phyloP scores from a whole-genome alignment of 1,140 invertebrate genomes.

The Cylas formicarius region DNA sequence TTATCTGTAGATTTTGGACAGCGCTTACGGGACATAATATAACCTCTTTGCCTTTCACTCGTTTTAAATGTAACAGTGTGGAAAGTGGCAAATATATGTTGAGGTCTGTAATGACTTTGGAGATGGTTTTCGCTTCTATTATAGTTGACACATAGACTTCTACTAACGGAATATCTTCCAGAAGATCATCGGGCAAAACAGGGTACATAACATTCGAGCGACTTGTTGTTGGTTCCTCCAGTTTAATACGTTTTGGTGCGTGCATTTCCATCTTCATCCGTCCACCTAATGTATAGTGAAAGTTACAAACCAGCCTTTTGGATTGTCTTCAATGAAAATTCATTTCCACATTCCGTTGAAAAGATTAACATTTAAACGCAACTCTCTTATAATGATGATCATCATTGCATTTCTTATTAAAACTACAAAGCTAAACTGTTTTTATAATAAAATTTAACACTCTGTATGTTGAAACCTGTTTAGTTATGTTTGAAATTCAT shows the following conservation, averaged over 20 bases:
- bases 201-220: conserved; percentile 29
- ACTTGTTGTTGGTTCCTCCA: conserved; percentile 11
- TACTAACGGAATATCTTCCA: conserved; percentile 45
- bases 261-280: conserved; percentile 4
- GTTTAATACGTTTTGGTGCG: conserved; percentile 26
- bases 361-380: not conserved
- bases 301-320: too few species aligned
- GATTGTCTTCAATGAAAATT: conserved; percentile 10
- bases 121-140: conserved; percentile 54
- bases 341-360: not conserved
- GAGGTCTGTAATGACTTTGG: conserved; percentile 52
- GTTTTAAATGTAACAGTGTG: conserved; percentile 63
- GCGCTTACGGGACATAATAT: conserved; percentile 47
- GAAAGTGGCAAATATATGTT: conserved; percentile 51
- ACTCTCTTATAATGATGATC: not conserved
- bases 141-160: conserved; percentile 55
- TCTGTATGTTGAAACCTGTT: too few species aligned
- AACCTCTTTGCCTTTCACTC: conserved; percentile 56
- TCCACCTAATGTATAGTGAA: conserved; percentile 11
- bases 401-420: not conserved
- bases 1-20: conserved; percentile 38
- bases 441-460: too few species aligned
- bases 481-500: too few species aligned
- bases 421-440: too few species aligned
- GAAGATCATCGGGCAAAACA: conserved; percentile 49